These are phyloP conservation scores for Diachrysia chrysitis DNA, from an alignment of 2,888 invertebrate genomes.

Conservation along the genomic window DNA sequence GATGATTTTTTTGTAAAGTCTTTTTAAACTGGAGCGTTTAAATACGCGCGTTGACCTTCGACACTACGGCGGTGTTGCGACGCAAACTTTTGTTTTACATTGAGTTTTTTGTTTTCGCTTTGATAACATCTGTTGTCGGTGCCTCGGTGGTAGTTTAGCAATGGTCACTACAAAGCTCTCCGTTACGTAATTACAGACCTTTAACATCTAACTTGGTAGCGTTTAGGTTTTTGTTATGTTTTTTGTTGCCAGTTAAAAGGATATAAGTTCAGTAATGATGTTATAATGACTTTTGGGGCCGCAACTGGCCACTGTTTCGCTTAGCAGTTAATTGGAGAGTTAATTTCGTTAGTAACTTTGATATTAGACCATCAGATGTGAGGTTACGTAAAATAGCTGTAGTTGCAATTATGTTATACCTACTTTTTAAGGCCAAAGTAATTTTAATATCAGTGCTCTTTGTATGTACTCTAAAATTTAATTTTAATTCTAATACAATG, in stretches of 20 bases:
- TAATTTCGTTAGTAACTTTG: conserved; percentile 10
- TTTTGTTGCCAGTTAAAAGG: conserved; percentile 35
- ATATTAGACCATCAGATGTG: background rate
- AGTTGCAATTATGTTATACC: background rate
- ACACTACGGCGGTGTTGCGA: conserved; percentile 53
- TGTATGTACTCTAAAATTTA: too few species aligned
- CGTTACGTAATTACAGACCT: conserved; percentile 37
- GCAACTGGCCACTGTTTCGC: conserved; percentile 15
- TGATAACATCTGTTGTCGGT: conserved; percentile 53
- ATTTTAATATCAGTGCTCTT: background rate
- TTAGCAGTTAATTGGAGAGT: background rate
- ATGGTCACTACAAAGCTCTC: conserved; percentile 36
- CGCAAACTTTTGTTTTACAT: conserved; percentile 57
- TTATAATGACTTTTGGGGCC: conserved; percentile 27
- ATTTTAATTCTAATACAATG: too few species aligned
- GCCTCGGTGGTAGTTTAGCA: conserved; percentile 28
- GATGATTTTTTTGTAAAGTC: conserved; percentile 71
- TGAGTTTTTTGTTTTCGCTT: conserved; percentile 62
- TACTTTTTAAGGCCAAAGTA: background rate
- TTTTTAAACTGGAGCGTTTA: conserved; percentile 65
- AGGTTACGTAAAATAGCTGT: background rate
- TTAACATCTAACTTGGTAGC: conserved; percentile 32
- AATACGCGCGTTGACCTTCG: conserved; percentile 68
- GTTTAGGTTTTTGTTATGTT: conserved; percentile 35
- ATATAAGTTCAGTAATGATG: conserved; percentile 36